Evolutionary conservation across 1,140 invertebrate species (phyloP).

Genomic region (Pseudomyrmex pallidus): DNA sequence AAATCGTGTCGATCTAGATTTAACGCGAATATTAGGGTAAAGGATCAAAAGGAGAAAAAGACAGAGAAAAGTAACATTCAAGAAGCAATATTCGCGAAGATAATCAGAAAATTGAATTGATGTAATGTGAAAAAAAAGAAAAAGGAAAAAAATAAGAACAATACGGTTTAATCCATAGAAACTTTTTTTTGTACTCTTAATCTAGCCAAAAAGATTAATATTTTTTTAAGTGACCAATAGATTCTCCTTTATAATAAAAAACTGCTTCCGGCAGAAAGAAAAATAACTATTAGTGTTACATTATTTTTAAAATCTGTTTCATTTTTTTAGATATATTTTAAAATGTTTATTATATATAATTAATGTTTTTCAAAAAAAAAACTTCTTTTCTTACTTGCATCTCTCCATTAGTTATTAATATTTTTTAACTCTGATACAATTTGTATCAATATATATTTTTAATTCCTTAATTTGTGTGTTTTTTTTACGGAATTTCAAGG

Average conservation of each 20-base stretch:
- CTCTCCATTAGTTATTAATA: too few relatives aligned
- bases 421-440: too few relatives aligned
- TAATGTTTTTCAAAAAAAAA: too few relatives aligned
- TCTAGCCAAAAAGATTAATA: slow-evolving; percentile 42
- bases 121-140: not conserved
- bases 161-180: not conserved
- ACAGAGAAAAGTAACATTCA: slow-evolving; percentile 1
- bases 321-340: too few relatives aligned
- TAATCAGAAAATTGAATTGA: not conserved
- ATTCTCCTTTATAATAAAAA: not conserved
- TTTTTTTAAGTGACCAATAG: not conserved
- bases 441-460: too few relatives aligned
- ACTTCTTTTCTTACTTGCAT: too few relatives aligned
- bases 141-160: not conserved
- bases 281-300: too few relatives aligned
- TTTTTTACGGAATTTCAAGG: too few relatives aligned
- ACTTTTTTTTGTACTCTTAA: slow-evolving; percentile 50
- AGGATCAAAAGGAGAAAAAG: not conserved
- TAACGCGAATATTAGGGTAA: slow-evolving; percentile 60
- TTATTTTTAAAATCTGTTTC: too few relatives aligned
- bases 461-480: too few relatives aligned
- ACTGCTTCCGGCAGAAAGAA: not conserved
- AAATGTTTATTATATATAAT: too few relatives aligned
- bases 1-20: slow-evolving; percentile 24
- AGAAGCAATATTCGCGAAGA: slow-evolving; percentile 16